These are phyloP conservation scores for Pseudopleuronectes americanus DNA, from an alignment of 2,797 vertebrate genomes.

Conservation along the genomic window DNA sequence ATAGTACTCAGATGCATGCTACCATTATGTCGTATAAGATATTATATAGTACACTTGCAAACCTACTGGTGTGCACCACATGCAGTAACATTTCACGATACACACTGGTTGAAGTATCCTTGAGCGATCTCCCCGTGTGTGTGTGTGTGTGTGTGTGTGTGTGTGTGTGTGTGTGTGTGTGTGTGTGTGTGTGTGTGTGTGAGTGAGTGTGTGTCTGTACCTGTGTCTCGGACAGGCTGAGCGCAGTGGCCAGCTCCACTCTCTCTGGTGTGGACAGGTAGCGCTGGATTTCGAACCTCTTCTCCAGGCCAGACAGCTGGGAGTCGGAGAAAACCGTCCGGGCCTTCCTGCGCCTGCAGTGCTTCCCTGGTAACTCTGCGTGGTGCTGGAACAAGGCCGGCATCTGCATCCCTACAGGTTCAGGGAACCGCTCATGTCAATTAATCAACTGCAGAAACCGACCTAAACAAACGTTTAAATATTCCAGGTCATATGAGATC, in stretches of 20 bases:
- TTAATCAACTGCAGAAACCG: no score
- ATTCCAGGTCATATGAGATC: neutral
- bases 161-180: neutral
- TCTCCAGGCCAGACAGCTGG: conserved; percentile 96
- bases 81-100: no score
- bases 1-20: no score
- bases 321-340: conserved; percentile 98
- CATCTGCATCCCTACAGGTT: conserved; percentile 89
- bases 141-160: neutral
- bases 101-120: no score
- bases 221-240: conserved; percentile 99
- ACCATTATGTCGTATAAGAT: no score
- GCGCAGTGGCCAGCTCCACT: conserved; percentile 95
- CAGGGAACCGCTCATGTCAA: neutral
- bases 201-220: conserved; percentile 67
- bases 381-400: conserved; percentile 95
- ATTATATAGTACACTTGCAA: no score
- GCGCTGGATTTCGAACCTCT: conserved; percentile 95
- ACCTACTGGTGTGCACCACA: no score
- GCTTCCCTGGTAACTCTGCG: conserved; percentile 93
- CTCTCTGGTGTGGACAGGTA: conserved; percentile 97
- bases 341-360: conserved; percentile 95
- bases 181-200: neutral
- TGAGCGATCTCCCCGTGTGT: neutral
- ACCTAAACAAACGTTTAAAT: neutral